Evolutionary conservation across 1,140 invertebrate genomes (phyloP), one percentile per base, ranked within the genome.

Genomic region (Medauroidea extradentata): DNA sequence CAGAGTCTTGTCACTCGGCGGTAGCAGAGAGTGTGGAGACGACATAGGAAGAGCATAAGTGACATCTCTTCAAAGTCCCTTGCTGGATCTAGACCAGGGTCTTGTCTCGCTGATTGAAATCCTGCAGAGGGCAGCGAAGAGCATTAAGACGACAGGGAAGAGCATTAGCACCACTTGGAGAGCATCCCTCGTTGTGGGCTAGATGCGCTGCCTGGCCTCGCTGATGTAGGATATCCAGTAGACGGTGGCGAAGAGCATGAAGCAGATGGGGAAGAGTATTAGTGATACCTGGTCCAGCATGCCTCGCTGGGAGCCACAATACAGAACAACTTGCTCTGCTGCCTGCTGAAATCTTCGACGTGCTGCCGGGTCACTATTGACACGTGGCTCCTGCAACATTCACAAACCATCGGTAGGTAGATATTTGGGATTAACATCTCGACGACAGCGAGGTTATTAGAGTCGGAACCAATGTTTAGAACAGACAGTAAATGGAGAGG

Each of bases 161-260:
- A n/a, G n/a, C n/a, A n/a, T n/a, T n/a, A n/a, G n/a, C n/a, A n/a
- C n/a, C n/a, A n/a, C n/a, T n/a, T n/a, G n/a, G n/a, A n/a, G n/a
- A n/a, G n/a, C n/a, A n/a, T n/a, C n/a, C n/a, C n/a, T n/a, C n/a
- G n/a, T n/a, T n/a, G 29, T 34, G 5, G 29, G 29, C 29, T 34
- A 34, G 29, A 34, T 4, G 5, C 11, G 29, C 29, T 7, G 29
- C 5, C 42, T 56, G 0, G 81, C 79, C 67, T 80, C 81, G 67
- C 71, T 81, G 13, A 82, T 72, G 71, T 88, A 88, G 29, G 82
- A 79, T 48, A 83, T 80, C 87, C 87, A 89, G 69, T 89, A 89
- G 54, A 83, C 76, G 8, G 85, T 73, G 48, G 85, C 82, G 62
- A 88, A 85, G 1, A 85, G 68, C 1, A 81, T 63, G 72, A 88